Evolutionary conservation across 2,888 invertebrate genomes (phyloP).

Genomic region (Biston stratarius): DNA sequence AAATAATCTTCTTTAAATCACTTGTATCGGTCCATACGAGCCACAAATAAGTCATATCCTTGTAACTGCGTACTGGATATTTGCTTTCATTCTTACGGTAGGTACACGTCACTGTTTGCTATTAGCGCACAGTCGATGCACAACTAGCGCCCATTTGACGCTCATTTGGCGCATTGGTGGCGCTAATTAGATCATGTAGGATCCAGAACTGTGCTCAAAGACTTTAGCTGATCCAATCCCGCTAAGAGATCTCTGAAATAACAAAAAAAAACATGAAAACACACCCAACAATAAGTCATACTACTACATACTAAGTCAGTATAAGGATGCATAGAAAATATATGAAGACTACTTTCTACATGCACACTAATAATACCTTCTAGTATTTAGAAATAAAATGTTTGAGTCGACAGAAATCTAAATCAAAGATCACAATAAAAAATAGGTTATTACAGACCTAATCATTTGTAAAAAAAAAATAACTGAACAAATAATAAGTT

Average conservation of each 20-base stretch:
- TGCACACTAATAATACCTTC: too few relatives aligned
- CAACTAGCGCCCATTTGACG: background rate
- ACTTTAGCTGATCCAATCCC: slow-evolving; percentile 73
- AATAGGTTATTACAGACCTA: too few relatives aligned
- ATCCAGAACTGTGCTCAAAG: slow-evolving; percentile 70
- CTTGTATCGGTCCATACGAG: background rate
- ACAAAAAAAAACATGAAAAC: background rate
- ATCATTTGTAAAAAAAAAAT: too few relatives aligned
- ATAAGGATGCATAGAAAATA: too few relatives aligned
- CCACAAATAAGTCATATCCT: background rate
- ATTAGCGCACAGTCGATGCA: background rate
- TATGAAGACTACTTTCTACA: background rate
- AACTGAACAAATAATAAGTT: too few relatives aligned
- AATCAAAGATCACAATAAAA: too few relatives aligned
- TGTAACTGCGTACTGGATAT: background rate
- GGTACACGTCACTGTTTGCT: background rate
- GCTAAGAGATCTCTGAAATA: slow-evolving; percentile 73
- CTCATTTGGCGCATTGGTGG: slow-evolving; percentile 5
- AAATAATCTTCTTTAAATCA: background rate
- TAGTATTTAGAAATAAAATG: too few relatives aligned
- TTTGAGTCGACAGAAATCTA: too few relatives aligned
- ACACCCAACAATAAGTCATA: too few relatives aligned
- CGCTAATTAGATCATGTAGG: slow-evolving; percentile 66
- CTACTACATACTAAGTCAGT: too few relatives aligned
- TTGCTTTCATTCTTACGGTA: background rate